Evolutionary conservation across 2,797 vertebrate species (phyloP).

Genomic region (Rhabdomys pumilio): DNA sequence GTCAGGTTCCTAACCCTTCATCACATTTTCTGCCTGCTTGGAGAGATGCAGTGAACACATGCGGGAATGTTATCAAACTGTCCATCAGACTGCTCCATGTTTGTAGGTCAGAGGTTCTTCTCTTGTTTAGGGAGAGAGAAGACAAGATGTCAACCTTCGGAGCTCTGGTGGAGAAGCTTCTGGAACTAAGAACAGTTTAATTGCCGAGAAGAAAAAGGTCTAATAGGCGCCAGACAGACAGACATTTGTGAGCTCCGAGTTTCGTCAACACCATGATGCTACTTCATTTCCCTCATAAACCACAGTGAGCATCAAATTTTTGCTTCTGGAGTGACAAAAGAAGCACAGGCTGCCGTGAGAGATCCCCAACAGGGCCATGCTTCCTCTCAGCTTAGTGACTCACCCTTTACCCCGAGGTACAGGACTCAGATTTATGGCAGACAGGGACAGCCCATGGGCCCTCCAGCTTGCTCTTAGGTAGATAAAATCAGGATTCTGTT

Average conservation of each 20-base stretch:
- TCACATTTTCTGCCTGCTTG: not conserved
- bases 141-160: not conserved
- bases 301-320: not conserved
- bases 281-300: slow-evolving; percentile 35
- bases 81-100: not conserved
- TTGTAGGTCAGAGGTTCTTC: slow-evolving; percentile 19
- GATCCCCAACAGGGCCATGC: not conserved
- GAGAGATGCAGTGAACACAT: not conserved
- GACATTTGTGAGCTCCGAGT: not conserved
- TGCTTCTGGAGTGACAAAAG: not conserved
- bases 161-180: not conserved
- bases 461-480: not conserved
- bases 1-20: not conserved
- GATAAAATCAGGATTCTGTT: not conserved
- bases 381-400: not conserved
- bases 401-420: not conserved
- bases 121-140: not conserved
- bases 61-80: not conserved
- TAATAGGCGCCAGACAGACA: not conserved
- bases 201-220: slow-evolving; percentile 1
- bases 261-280: not conserved
- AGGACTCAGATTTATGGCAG: not conserved
- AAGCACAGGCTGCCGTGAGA: not conserved
- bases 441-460: not conserved
- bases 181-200: slow-evolving; percentile 33